phyloP scores from a whole-genome alignment of 2,888 invertebrate species.

The Pycnomerus fuliginosus region DNA sequence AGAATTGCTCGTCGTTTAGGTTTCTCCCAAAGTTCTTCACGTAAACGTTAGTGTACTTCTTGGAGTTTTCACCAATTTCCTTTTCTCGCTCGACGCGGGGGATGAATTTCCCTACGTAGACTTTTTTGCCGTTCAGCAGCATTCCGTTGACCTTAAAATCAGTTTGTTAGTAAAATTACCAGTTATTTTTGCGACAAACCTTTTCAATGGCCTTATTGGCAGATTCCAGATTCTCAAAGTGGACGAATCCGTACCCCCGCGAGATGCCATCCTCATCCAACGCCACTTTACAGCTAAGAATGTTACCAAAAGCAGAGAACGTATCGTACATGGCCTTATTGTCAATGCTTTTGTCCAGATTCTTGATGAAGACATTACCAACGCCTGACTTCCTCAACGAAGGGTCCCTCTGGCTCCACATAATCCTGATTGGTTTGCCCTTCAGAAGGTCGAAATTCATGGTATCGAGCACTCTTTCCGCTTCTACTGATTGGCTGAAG shows the following conservation, averaged over 20 bases:
- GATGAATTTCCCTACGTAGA: constrained; percentile 96
- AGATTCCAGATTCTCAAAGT: constrained; percentile 97
- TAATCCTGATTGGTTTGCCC: constrained; percentile 97
- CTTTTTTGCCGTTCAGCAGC: constrained; percentile 98
- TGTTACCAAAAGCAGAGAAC: constrained; percentile 98
- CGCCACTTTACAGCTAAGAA: constrained; percentile 96
- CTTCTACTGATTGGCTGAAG: constrained; percentile 98
- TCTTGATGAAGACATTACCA: constrained; percentile 99
- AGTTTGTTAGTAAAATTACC: too few relatives aligned
- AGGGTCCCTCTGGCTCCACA: constrained; percentile 99
- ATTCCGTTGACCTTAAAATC: constrained; percentile 99
- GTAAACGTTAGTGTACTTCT: constrained; percentile 95
- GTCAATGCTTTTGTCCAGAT: constrained; percentile 96
- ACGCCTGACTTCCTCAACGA: constrained; percentile 97
- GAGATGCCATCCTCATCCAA: constrained; percentile 92
- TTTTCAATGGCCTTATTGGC: constrained; percentile 97
- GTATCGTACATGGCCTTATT: constrained; percentile 99
- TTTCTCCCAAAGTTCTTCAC: constrained; percentile 98
- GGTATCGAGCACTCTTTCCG: constrained; percentile 97
- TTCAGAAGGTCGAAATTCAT: constrained; percentile 99
- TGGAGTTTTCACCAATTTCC: constrained; percentile 93
- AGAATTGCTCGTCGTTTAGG: constrained; percentile 82
- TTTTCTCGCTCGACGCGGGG: constrained; percentile 96
- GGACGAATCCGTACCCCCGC: constrained; percentile 97
- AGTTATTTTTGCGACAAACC: too few relatives aligned